Conservation (phyloP, 2,113 vertebrate genomes). For the Orthonyx spaldingii region DNA sequence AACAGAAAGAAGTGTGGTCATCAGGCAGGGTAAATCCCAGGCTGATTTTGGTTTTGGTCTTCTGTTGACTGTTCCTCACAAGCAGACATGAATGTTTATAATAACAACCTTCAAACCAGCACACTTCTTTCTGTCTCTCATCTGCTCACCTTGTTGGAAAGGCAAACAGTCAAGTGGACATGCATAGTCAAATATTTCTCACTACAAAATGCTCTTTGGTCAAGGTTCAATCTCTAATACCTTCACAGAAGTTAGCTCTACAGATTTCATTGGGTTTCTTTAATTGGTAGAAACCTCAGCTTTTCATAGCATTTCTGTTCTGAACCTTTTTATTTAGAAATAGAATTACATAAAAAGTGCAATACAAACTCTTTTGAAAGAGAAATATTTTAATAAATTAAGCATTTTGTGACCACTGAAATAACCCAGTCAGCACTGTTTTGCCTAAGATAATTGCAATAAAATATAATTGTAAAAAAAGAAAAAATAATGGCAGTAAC, state of each 20-base stretch:
- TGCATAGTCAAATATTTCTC: neutral
- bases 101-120: neutral
- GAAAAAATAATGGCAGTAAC: neutral
- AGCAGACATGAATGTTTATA: neutral
- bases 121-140: neutral
- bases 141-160: neutral
- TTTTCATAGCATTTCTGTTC: neutral
- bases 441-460: neutral
- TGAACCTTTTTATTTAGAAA: neutral
- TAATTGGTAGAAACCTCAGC: neutral
- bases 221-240: neutral
- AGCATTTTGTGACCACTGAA: neutral
- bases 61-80: neutral
- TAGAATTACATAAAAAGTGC: neutral
- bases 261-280: neutral
- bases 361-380: neutral
- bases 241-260: neutral
- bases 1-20: neutral
- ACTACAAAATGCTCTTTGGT: neutral
- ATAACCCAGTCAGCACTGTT: neutral
- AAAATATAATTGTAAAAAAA: neutral
- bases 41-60: neutral
- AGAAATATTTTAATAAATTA: neutral
- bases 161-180: neutral
- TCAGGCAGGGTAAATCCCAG: neutral